Percentiles rank a stretch among this genome's conserved stretches.
phyloP scores from a whole-genome alignment of 2,888 invertebrate genomes.

The Lordiphosa andalusiaca region DNA sequence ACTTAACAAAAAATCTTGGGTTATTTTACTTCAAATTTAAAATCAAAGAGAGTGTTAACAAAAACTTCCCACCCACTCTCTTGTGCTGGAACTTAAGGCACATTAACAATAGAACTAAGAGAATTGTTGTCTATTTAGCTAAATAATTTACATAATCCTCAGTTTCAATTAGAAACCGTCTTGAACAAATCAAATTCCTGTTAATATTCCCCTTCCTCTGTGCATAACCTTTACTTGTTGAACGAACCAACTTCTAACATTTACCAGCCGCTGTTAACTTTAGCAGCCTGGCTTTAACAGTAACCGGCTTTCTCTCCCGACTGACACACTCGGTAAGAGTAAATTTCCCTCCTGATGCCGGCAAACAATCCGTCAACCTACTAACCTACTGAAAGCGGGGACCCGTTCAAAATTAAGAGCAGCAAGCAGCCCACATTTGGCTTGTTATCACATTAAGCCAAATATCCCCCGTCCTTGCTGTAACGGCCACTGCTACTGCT shows the following conservation, averaged over 20 bases:
- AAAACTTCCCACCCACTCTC: no score
- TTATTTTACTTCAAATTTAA: no score
- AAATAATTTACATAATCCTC: no score
- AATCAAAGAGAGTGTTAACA: no score
- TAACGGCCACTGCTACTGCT: constrained; percentile 24
- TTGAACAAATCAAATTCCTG: neutral
- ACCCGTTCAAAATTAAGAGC: constrained; percentile 35
- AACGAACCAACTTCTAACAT: constrained; percentile 15
- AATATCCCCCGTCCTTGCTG: constrained; percentile 20
- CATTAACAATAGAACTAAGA: no score
- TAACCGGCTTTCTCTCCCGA: constrained; percentile 6
- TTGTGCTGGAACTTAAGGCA: no score
- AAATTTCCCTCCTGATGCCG: constrained; percentile 58
- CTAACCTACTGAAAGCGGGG: constrained; percentile 60
- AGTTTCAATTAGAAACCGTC: no score
- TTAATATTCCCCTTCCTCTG: no score
- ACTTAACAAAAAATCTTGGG: no score
- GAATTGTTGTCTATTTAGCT: no score
- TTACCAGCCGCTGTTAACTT: neutral
- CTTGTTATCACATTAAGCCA: constrained; percentile 37
- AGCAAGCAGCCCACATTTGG: neutral
- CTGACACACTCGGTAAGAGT: constrained; percentile 43
- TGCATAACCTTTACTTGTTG: constrained; percentile 33
- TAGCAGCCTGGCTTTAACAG: constrained; percentile 10
- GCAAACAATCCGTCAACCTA: constrained; percentile 56